Conservation (phyloP, 2,888 invertebrate genomes). For the Sarcophaga subvicina region DNA sequence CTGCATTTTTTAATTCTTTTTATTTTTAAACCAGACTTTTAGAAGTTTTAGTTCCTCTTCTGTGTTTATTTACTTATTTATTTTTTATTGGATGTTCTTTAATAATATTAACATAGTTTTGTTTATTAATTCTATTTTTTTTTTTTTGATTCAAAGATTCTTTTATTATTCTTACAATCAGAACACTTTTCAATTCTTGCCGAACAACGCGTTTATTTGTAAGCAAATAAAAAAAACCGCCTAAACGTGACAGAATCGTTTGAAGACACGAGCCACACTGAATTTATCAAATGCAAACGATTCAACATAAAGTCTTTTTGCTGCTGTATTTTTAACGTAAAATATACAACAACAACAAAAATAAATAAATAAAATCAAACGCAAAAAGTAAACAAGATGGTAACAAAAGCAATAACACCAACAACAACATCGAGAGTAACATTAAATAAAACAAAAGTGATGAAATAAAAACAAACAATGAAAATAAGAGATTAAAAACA, state of each 20-base stretch:
- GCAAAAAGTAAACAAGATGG: conserved; percentile 20
- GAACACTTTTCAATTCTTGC: conserved; percentile 25
- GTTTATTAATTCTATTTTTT: conserved; percentile 1
- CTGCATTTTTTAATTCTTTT: neutral
- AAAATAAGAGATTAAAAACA: neutral
- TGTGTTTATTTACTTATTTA: conserved; percentile 14
- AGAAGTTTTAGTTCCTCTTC: neutral
- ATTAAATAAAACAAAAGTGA: conserved; percentile 26
- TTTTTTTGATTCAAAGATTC: conserved; percentile 10
- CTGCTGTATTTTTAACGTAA: conserved; percentile 26
- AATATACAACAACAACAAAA: neutral
- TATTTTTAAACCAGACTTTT: conserved; percentile 1
- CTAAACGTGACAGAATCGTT: conserved; percentile 80
- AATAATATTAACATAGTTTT: neutral
- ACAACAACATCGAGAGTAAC: conserved; percentile 9
- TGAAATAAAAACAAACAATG: conserved; percentile 45
- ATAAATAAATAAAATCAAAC: conserved; percentile 43
- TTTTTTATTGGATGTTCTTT: neutral
- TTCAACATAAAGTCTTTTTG: conserved; percentile 77
- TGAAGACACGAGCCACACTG: conserved; percentile 82
- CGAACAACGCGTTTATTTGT: conserved; percentile 3
- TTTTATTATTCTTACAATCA: conserved; percentile 58
- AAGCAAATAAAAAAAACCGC: conserved; percentile 32
- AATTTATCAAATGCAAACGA: conserved; percentile 78
- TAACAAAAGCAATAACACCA: neutral